Base-by-base conservation (phyloP, 1,140 invertebrate genomes). In the Heliconius nattereri region DNA sequence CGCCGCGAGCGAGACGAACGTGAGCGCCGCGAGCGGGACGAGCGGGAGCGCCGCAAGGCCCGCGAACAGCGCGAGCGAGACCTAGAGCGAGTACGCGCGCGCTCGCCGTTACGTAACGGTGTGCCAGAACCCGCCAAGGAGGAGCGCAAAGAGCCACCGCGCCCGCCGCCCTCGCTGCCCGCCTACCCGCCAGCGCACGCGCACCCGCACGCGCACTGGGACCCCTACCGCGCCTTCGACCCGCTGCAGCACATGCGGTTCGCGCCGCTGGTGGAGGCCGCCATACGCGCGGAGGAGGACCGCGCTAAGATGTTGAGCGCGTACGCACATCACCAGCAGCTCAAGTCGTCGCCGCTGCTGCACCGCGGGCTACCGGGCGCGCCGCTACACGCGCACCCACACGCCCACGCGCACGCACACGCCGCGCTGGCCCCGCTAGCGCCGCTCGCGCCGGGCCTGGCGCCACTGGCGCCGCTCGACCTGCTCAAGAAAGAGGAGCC, bases 221-320 rank as follows among this genome's bases (percentile, higher is more conserved):
- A 97, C 89, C 95, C 96, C 3, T 97, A 97, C 86, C 95, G 91
- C 49, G 84, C 89, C 94, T 85, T 96, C 92, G 96, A 96, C 85
- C 96, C 96, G 26, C 94, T 97, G 20, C 95, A 96, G 80, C 95
- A 94, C 85, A 91, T 97, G 85, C 95, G 96, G 7, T 97, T 97
- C 87, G 97, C 96, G 88, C 96, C 97, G 2, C 91, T 97, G 45
- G 96, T 97, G 94, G 97, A 97, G 80, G 96, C 96, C 2, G 96
- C 96, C 13, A 96, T 96, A 78, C 95, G 96, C 13, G 96, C 95
- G 11, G 97, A 98, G 84, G 97, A 97, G 81, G 97, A 97, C 88
- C 95, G 97, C 71, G 96, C 96, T 2, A 97, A 97, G 90, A 95
- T 97, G 72, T 96, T 97, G 83, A 96, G 95, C 78, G 95, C 96